Evolutionary conservation across 1,140 invertebrate species (phyloP).

Genomic region (Drosophila nikananu): DNA sequence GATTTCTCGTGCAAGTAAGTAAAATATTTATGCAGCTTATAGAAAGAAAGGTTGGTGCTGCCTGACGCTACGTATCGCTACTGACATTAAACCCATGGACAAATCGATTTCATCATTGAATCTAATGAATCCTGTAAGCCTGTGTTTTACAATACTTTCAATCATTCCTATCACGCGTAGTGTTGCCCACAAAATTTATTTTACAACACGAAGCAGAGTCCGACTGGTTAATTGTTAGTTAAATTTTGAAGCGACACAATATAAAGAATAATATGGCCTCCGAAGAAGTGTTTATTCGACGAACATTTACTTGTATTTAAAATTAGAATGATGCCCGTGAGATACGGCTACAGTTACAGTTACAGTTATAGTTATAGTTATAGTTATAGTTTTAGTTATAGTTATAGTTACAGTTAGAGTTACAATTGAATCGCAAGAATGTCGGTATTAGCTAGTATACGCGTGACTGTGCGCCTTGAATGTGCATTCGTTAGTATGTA

Average conservation of each 20-base stretch:
- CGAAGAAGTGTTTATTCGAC: slow-evolving; percentile 39
- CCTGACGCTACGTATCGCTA: background rate
- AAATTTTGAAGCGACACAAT: background rate
- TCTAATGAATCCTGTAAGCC: too few relatives aligned
- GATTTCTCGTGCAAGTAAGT: background rate
- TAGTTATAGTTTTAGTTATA: slow-evolving; percentile 57
- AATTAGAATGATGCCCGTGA: slow-evolving; percentile 69
- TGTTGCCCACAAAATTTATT: background rate
- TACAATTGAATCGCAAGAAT: slow-evolving; percentile 68
- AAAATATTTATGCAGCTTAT: too few relatives aligned
- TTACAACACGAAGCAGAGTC: background rate
- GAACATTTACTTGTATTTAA: slow-evolving; percentile 68
- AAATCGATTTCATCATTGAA: background rate
- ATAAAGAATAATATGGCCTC: background rate
- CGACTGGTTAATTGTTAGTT: background rate
- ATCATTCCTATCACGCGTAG: too few relatives aligned
- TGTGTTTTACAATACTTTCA: too few relatives aligned
- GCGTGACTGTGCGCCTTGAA: slow-evolving; percentile 52
- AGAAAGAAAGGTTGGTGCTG: background rate
- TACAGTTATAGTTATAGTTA: slow-evolving; percentile 14
- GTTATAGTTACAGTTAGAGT: slow-evolving; percentile 54
- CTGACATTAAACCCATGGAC: background rate
- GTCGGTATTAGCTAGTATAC: slow-evolving; percentile 58
- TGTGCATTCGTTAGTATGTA: slow-evolving; percentile 76
- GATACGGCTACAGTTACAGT: slow-evolving; percentile 60